Evolutionary conservation across 2,888 invertebrate genomes (phyloP), one percentile per base, ranked within the genome.

Genomic region (Tortricodes alternella): DNA sequence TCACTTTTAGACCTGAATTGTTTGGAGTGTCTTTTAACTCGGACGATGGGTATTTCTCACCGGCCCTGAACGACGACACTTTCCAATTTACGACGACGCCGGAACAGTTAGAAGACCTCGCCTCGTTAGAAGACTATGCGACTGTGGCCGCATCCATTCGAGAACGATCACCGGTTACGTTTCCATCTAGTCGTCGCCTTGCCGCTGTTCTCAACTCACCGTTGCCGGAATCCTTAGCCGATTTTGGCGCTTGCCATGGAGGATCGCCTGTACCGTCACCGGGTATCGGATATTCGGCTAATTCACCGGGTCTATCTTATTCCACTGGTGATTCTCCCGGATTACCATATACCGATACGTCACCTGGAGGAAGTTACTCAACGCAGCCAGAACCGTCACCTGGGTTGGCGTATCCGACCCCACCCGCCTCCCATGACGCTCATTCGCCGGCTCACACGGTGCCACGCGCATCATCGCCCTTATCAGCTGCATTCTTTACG

Each of bases 391-490:
- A 85, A 53, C 79, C 85, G 57, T 95, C 95, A n/a, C 95, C 95
- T 0, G 94, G 95, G 29, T 92, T 96, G 34, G 80, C 95, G 16
- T 97, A 96, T 75, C 96, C 97, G 2, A 97, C 97, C 6, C 97
- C 97, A 16, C 96, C 97, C 3, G 96, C 96, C 1, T 96, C 96
- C 66, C 96, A 96, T 68, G 96, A 96, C 85, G 96, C 96, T 16
- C 93, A 94, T 58, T 93, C 94, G 61, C 95, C 94, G 60, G 84
- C 85, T 6, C 87, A 89, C 55, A 80, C 86, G 5, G 93, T 93
- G 1, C 94, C 95, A 9, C 94, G 95, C 59, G 94, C 95, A 0
- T 95, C 96, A 5, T 96, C 96, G 1, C 96, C 96, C 1, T 84
- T 96, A 9, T 96, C 96, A 7, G 96, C 96, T 52, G 96, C 96